Evolutionary conservation across 2,888 invertebrate species (phyloP).

Genomic region (Bombylius discolor): DNA sequence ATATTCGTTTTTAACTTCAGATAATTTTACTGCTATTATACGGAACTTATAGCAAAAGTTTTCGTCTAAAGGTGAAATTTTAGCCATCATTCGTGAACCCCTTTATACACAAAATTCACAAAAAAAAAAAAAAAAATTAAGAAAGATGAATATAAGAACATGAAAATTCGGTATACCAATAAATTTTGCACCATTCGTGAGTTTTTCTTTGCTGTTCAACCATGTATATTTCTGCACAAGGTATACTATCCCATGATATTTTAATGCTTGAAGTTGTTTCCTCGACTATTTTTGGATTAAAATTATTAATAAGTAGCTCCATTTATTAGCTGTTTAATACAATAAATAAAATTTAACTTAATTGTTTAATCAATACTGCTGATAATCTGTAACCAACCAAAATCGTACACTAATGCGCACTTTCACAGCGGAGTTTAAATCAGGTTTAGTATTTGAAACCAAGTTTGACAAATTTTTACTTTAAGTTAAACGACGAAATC

Average conservation of each 20-base stretch:
- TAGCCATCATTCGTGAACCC: conserved; percentile 15
- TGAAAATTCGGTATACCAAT: conserved; percentile 20
- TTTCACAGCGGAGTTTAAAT: too few species aligned
- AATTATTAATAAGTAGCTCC: conserved; percentile 13
- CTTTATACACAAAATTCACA: neutral
- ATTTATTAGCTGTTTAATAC: too few species aligned
- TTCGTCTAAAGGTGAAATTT: conserved; percentile 26
- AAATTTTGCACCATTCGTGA: conserved; percentile 27
- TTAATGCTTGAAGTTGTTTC: conserved; percentile 26
- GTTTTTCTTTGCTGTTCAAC: conserved; percentile 27
- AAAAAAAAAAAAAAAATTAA: too few species aligned
- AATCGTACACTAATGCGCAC: too few species aligned
- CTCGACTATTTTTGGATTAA: conserved; percentile 22
- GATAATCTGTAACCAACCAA: too few species aligned
- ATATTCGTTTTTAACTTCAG: conserved; percentile 17
- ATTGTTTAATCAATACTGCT: too few species aligned
- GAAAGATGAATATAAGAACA: too few species aligned
- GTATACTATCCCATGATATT: conserved; percentile 25
- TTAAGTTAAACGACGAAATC: too few species aligned
- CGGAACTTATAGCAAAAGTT: conserved; percentile 30
- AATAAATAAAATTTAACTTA: too few species aligned
- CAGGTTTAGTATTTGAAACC: too few species aligned
- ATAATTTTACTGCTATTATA: conserved; percentile 24
- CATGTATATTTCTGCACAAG: conserved; percentile 26
- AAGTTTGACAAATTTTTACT: too few species aligned